Base-by-base conservation (phyloP, 2,888 invertebrate genomes). In the Silvanus unidentatus region DNA sequence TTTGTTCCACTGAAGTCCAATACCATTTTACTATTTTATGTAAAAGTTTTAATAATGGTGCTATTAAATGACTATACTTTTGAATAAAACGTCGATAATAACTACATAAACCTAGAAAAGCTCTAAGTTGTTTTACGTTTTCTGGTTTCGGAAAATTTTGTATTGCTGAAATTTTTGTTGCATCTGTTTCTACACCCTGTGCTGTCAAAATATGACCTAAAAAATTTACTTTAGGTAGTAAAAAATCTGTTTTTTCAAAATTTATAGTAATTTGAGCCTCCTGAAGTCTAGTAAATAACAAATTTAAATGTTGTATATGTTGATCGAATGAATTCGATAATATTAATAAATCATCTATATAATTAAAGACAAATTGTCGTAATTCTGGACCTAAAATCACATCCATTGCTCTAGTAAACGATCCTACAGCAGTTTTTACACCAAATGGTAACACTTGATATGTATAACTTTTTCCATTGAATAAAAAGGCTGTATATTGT, bases 271-370 rank as follows among this genome's bases (percentile, higher is more conserved):
- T 51, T 15, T 52, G 49, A 6, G 53, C 42, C 2, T 51, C 43
- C 14, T 44, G 38, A 14, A 59, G 38, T 14, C 45, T 29, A 5
- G 37, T 15, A n/a, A 57, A 53, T 1, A 62, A 39, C 13, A 14
- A 9, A 10, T 44, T 42, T 4, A 59, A 13, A 36, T 59, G 53
- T n/a, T 40, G 2, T 5, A 57, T 9, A 36, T 59, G 58, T 32
- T 49, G 40, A n/a, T 54, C 42, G 34, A 55, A 53, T 11, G 38
- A 43, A 2, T 30, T 32, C 0, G 62, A 63, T 0, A 54, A 48
- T 1, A 64, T 47, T 11, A 63, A 40, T 8, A 63, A 38, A 40
- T 64, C 63, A 46, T 62, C 61, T 8, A 64, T 50, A 44, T 64
- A 65, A 28, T 43, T 49, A 1, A 48, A 38, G 8, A 57, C 39